Base-by-base conservation (phyloP, 2,888 invertebrate genomes). In the Julus scanicus region DNA sequence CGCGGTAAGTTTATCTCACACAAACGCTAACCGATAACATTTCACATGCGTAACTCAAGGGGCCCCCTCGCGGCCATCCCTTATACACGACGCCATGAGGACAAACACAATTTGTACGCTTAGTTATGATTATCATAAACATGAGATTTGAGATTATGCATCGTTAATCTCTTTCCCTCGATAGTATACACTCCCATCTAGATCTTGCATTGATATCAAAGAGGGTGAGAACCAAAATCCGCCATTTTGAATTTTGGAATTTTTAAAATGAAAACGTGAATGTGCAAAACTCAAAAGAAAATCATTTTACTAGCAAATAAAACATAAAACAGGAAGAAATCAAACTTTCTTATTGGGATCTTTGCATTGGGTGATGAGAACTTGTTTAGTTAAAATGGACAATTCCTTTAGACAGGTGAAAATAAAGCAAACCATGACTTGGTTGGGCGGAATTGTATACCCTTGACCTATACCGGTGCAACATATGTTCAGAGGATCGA, bases 1-100 rank as follows among this genome's bases (percentile, higher is more conserved):
- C 44, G 44, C 44, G 84, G 84, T 84, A 84, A 84, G 40, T 84
- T 84, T 84, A 84, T 84, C 84, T 84, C 84, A 84, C 84, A 40
- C 84, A 44, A 84, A 84, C 63, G 63, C 20, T 11, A 8, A 20
- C 63, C 63, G 63, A 71, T 71, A 71, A 71, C 63, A 71, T 71
- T 71, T 71, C 63, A 71, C 20, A 71, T 71, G 63, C 63, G 20
- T 17, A 71, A 71, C 63, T 20, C 9, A 71, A 71, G 20, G 63
- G 20, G 20, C 29, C 63, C 20, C 11, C 20, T 4, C 13, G n/a
- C 57, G 4, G n/a, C 57, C 57, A n/a, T 29, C 29, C 29, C 29
- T 29, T 29, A 29, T 29, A 29, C n/a, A 13, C 48, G 9, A 48
- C 6, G 48, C 48, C 9, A 48, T 48, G 48, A 57, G 57, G n/a